These are phyloP conservation scores for Lathronympha strigana DNA, from an alignment of 2,888 invertebrate species.

Conservation along the genomic window DNA sequence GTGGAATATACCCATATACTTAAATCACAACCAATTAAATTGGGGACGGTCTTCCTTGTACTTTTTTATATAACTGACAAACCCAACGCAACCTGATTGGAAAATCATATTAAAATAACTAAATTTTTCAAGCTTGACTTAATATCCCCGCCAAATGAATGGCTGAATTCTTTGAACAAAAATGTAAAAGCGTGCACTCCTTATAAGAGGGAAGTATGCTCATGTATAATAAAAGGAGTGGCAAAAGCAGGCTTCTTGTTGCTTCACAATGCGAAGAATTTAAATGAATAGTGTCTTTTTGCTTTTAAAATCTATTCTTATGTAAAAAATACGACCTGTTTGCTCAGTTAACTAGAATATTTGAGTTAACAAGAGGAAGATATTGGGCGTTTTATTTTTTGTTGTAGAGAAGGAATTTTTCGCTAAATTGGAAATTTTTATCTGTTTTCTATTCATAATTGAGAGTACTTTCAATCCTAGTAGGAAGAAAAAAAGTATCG, in stretches of 20 bases:
- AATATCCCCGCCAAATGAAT: neutral
- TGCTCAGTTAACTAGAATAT: neutral
- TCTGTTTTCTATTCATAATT: no score
- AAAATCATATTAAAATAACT: no score
- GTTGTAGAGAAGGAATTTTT: no score
- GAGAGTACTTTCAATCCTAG: no score
- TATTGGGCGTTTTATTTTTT: no score
- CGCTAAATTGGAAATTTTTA: no score
- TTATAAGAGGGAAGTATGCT: slow-evolving; percentile 7
- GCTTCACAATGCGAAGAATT: slow-evolving; percentile 20
- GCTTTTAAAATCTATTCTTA: slow-evolving; percentile 3
- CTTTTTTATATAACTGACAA: no score
- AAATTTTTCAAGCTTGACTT: neutral
- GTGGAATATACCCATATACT: no score
- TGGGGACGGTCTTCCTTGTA: no score
- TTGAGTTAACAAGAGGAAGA: slow-evolving; percentile 1
- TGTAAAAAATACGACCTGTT: neutral
- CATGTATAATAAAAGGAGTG: slow-evolving; percentile 22
- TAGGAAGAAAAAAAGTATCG: no score
- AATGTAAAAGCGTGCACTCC: slow-evolving; percentile 5
- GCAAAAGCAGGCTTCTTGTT: slow-evolving; percentile 6
- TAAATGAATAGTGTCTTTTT: slow-evolving; percentile 10
- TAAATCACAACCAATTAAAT: no score
- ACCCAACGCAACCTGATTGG: no score
- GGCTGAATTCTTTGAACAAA: neutral